Conservation (phyloP, 2,113 vertebrate species). For the Kryptolebias marmoratus region DNA sequence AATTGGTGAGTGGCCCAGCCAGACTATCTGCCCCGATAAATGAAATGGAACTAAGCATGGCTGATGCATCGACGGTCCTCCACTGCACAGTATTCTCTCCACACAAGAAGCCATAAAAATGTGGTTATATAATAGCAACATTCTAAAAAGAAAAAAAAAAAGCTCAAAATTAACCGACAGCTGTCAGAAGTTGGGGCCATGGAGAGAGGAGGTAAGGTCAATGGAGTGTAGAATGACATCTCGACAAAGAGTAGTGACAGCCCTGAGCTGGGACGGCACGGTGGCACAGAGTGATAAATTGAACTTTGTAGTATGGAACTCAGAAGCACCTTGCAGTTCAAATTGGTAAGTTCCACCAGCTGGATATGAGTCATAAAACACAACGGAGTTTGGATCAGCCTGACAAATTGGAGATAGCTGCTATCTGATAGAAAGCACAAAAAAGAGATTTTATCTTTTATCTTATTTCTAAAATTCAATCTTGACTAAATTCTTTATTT, state of each 20-base stretch:
- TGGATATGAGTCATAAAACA: conserved; percentile 18
- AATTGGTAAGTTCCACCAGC: conserved; percentile 9
- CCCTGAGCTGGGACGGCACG: conserved; percentile 37
- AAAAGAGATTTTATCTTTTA: neutral
- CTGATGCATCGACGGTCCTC: conserved; percentile 11
- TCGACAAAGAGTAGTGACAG: conserved; percentile 43
- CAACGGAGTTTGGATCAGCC: neutral
- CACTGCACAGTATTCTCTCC: conserved; percentile 23
- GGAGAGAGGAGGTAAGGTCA: conserved; percentile 47
- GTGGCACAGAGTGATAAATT: conserved; percentile 57
- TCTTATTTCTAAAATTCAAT: neutral
- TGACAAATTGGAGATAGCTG: neutral
- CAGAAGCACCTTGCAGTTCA: conserved; percentile 23
- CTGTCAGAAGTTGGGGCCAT: conserved; percentile 43
- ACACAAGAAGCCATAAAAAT: conserved; percentile 15
- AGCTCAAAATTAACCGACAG: conserved; percentile 54
- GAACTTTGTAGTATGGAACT: conserved; percentile 13
- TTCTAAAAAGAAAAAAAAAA: conserved; percentile 35
- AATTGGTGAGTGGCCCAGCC: neutral
- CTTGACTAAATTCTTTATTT: neutral
- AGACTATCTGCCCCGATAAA: neutral
- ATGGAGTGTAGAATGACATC: conserved; percentile 44
- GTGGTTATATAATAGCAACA: conserved; percentile 30
- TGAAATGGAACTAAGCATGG: conserved; percentile 6
- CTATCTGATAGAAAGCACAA: neutral